These are phyloP conservation scores for Pelvicachromis taeniatus DNA, from an alignment of 2,113 vertebrate genomes.

Conservation along the genomic window DNA sequence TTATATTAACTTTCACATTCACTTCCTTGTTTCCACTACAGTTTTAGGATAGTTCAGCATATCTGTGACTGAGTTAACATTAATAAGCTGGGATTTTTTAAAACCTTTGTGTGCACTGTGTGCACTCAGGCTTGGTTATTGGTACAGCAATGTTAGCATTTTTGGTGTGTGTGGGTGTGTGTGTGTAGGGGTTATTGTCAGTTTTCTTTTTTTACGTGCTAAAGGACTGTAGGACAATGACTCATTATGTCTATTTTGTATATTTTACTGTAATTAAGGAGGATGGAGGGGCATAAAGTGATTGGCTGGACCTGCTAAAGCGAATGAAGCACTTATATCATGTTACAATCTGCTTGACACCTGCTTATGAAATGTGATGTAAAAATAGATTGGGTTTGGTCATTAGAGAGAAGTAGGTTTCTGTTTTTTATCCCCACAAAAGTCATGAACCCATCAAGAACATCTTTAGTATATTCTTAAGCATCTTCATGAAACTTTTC, in stretches of 20 bases:
- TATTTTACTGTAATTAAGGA: background rate
- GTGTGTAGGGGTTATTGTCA: background rate
- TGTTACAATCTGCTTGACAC: background rate
- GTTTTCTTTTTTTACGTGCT: background rate
- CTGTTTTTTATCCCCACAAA: background rate
- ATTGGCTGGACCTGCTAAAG: background rate
- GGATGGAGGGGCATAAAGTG: background rate
- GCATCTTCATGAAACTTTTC: background rate
- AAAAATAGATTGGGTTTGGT: background rate
- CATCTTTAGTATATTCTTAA: background rate
- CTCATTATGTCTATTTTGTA: background rate
- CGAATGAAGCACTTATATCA: background rate
- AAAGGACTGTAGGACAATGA: background rate
- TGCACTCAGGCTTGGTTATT: background rate
- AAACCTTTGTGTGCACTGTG: background rate
- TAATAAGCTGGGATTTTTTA: background rate
- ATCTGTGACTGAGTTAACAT: background rate
- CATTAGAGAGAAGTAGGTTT: background rate
- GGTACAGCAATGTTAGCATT: background rate
- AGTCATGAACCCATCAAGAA: background rate
- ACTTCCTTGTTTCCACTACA: conserved; percentile 18
- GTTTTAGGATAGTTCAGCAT: background rate
- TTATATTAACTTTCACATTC: conserved; percentile 53
- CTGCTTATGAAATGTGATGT: background rate
- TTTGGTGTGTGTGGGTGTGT: background rate